Conservation (phyloP, 1,140 invertebrate genomes). For the Conus betulinus region DNA sequence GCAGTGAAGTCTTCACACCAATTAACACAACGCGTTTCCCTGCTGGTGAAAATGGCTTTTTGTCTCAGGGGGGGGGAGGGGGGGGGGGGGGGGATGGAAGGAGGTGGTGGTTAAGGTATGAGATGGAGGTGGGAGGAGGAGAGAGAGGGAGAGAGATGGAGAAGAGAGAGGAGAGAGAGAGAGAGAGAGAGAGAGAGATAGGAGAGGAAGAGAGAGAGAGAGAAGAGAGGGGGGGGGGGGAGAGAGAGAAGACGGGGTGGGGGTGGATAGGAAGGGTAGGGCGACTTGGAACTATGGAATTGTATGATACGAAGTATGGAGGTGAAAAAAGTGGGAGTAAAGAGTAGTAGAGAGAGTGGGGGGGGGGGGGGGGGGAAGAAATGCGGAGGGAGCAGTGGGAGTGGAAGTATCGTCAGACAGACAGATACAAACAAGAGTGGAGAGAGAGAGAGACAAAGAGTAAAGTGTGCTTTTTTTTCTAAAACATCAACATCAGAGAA, state of each 20-base stretch:
- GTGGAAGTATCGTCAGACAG: not conserved
- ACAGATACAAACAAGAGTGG: not conserved
- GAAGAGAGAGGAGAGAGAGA: not conserved
- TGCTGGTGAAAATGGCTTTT: too few species aligned
- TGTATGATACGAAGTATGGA: too few species aligned
- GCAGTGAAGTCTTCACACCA: too few species aligned
- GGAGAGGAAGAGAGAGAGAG: not conserved
- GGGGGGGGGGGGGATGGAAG: not conserved
- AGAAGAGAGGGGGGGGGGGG: not conserved
- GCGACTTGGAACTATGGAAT: too few species aligned
- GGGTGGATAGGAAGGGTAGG: too few species aligned
- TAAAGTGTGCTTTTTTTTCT: too few species aligned
- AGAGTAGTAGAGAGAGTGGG: not conserved
- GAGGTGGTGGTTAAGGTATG: too few species aligned
- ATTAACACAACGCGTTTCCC: too few species aligned
- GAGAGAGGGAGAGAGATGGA: not conserved
- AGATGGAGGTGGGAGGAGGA: not conserved
- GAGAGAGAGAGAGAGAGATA: not conserved
- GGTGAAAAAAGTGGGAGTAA: not conserved
- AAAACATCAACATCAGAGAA: too few species aligned
- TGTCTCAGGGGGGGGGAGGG: not conserved
- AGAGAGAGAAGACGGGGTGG: too few species aligned
- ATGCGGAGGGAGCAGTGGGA: not conserved
- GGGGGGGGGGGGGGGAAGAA: not conserved
- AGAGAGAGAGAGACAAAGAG: conserved; percentile 3